Conservation (phyloP, 2,113 vertebrate genomes). For the Melanocharis versteri region DNA sequence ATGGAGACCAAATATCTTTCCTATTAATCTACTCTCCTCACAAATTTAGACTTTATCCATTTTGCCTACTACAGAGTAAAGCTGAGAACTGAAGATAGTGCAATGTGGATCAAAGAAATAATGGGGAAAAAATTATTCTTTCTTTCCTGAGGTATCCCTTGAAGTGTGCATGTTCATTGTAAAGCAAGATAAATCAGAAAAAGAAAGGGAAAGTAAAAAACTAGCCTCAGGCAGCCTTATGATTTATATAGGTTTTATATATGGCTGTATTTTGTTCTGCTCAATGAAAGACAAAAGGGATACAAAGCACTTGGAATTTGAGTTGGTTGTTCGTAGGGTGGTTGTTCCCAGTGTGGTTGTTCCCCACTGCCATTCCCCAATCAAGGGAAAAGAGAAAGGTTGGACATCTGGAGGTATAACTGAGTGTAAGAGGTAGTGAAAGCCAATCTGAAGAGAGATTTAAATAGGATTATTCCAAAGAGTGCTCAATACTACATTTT, state of each 20-base stretch:
- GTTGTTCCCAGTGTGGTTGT: not conserved
- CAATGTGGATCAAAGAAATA: not conserved
- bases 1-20: slow-evolving; percentile 19
- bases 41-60: not conserved
- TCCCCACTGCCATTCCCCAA: not conserved
- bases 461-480: not conserved
- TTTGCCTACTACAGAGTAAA: not conserved
- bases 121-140: not conserved
- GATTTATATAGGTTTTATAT: slow-evolving; percentile 1
- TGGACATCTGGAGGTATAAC: not conserved
- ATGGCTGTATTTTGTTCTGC: slow-evolving; percentile 9
- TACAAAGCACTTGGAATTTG: slow-evolving; percentile 9
- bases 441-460: not conserved
- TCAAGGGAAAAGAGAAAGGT: not conserved
- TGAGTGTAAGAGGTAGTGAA: not conserved
- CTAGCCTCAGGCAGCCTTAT: not conserved
- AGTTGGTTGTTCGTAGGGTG: not conserved
- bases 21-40: slow-evolving; percentile 3
- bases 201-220: not conserved
- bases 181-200: slow-evolving; percentile 36
- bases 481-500: not conserved
- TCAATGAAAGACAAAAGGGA: slow-evolving; percentile 30
- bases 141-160: slow-evolving; percentile 2
- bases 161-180: slow-evolving; percentile 7
- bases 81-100: not conserved